Evolutionary conservation across 92 coral and sea anemone species (phyloP).

Genomic region (Bergia sp.): DNA sequence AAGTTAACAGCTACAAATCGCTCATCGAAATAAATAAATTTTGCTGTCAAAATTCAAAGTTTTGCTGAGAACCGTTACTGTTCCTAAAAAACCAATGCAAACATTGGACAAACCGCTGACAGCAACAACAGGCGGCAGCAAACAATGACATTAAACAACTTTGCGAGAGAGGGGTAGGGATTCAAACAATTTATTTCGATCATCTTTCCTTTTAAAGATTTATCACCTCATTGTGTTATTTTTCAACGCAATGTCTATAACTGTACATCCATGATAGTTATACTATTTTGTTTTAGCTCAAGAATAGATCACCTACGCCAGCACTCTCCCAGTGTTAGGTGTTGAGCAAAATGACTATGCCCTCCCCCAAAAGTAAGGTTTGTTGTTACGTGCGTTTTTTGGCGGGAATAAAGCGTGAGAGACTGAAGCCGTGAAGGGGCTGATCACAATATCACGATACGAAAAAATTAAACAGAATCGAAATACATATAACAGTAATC

Average conservation of each 20-base stretch:
- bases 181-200: too few species aligned
- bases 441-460: too few species aligned
- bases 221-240: too few species aligned
- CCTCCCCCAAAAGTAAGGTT: neutral
- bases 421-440: too few species aligned
- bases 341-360: neutral
- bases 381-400: neutral
- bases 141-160: neutral
- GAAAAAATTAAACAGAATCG: too few species aligned
- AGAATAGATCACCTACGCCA: too few species aligned
- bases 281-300: too few species aligned
- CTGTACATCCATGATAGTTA: too few species aligned
- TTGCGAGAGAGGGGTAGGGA: neutral
- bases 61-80: slow-evolving; percentile 8
- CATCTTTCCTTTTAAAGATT: too few species aligned
- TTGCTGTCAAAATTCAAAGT: slow-evolving; percentile 19
- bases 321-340: too few species aligned
- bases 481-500: too few species aligned
- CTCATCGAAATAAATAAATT: neutral
- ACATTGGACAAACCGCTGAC: slow-evolving; percentile 40
- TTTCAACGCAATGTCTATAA: too few species aligned
- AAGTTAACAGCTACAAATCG: neutral
- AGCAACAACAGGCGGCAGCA: slow-evolving; percentile 12
- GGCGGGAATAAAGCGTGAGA: neutral
- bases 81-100: slow-evolving; percentile 29